Evolutionary conservation across 2,113 vertebrate species (phyloP), one percentile per base, ranked within the genome.

Genomic region (Oryzias javanicus): DNA sequence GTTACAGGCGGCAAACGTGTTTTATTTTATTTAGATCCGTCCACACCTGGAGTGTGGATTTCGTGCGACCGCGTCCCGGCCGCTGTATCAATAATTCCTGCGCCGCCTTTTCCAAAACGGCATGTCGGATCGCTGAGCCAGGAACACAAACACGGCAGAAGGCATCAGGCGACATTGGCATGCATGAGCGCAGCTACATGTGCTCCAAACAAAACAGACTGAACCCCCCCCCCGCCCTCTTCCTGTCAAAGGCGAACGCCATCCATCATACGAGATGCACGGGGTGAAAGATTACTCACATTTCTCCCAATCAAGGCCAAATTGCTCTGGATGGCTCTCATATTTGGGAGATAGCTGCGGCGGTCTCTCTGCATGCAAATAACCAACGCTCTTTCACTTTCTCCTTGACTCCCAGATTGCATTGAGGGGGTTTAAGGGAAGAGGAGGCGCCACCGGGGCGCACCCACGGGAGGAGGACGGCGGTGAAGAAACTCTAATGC

Each of bases 321-420:
- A 81, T 65, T 75, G 73, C 70, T 58, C 50, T 73, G 76, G 78
- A 81, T 70, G 75, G 76, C 65, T 81, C 64, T 76, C 75, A 72
- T 79, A 79, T 83, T 76, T 76, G 29, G 14, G 42, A 66, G 70
- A 60, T 45, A 45, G 64, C 59, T 13, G 55, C 6, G 13, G 50
- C 41, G 20, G 52, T 64, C 45, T 65, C 58, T 59, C 65, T 77
- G 72, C 77, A 82, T 84, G 60, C 79, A 80, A 82, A 80, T 76
- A 54, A 72, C 70, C 49, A 15, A 42, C 56, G 42, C 74, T 67
- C 24, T 29, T 19, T 46, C n/a, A n/a, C 25, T 70, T 68, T 79
- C 73, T 71, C 67, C 65, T 79, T 58, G 56, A 73, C 64, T 70
- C 46, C 62, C 49, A 56, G 58, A 54, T 53, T 46, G 55, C n/a